Percentiles rank a stretch among this genome's conserved stretches.
phyloP scores from a whole-genome alignment of 1,140 invertebrate species.

The Chrysoperla carnea region DNA sequence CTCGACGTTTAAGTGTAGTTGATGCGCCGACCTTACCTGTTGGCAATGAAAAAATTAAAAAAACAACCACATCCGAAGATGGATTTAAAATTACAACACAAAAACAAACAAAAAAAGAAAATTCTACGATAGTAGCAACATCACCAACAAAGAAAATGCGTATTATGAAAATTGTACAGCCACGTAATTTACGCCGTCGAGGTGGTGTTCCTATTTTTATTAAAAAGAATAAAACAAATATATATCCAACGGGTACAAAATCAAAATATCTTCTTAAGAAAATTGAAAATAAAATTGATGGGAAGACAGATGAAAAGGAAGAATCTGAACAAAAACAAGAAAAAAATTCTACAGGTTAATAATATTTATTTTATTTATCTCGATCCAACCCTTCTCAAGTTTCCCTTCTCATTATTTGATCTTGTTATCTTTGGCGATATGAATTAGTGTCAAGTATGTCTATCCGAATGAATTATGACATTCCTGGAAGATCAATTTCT shows the following conservation, averaged over 20 bases:
- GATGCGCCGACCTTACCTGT: background rate
- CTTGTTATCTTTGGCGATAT: no score
- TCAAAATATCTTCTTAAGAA: background rate
- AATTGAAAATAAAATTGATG: constrained; percentile 4
- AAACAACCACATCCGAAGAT: constrained; percentile 9
- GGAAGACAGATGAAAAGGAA: no score
- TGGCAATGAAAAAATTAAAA: background rate
- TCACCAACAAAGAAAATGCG: no score
- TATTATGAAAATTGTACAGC: background rate
- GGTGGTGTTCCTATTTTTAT: constrained; percentile 7
- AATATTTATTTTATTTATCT: no score
- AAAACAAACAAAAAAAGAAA: background rate
- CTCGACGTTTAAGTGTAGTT: constrained; percentile 15
- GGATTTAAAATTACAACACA: constrained; percentile 17
- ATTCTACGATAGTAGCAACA: no score
- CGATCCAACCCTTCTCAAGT: no score
- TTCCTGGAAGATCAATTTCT: no score
- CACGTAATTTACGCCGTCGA: constrained; percentile 2
- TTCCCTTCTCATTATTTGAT: no score
- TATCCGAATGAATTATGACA: no score
- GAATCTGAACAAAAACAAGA: no score
- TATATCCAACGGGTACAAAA: constrained; percentile 11
- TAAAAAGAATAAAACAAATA: constrained; percentile 11
- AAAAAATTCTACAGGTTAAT: no score
- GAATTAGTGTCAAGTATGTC: no score